phyloP scores from a whole-genome alignment of 2,888 invertebrate genomes.

The Drosophila melanosoma region DNA sequence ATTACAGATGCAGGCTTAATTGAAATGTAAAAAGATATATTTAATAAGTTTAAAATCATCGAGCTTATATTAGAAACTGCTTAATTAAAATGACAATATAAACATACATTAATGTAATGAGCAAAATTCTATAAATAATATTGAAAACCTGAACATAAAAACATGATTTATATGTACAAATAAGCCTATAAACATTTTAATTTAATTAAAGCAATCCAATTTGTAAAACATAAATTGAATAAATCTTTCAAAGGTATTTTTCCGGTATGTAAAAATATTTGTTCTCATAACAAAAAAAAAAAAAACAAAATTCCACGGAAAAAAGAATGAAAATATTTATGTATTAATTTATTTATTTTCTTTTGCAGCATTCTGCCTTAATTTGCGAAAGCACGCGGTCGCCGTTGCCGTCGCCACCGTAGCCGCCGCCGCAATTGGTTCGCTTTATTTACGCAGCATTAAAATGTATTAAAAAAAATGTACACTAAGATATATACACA shows the following conservation, averaged over 20 bases:
- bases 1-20: slow-evolving; percentile 3
- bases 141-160: background rate
- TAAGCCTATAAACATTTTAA: background rate
- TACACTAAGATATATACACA: slow-evolving; percentile 7
- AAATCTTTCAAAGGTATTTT: slow-evolving; percentile 27
- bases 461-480: slow-evolving; percentile 66
- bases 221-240: slow-evolving; percentile 18
- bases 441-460: slow-evolving; percentile 77
- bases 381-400: slow-evolving; percentile 23
- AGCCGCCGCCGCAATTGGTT: slow-evolving; percentile 35
- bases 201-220: background rate
- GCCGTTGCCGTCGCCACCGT: slow-evolving; percentile 14
- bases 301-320: slow-evolving; percentile 20
- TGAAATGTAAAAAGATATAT: background rate
- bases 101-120: too few relatives aligned
- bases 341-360: slow-evolving; percentile 55
- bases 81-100: background rate
- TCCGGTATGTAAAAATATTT: slow-evolving; percentile 54
- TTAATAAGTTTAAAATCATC: background rate
- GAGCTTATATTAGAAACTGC: background rate
- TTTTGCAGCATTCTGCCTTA: slow-evolving; percentile 11
- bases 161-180: background rate
- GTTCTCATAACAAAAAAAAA: slow-evolving; percentile 16
- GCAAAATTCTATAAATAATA: background rate
- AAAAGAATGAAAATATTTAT: slow-evolving; percentile 65